These are phyloP conservation scores for Tiaroga cobitis DNA, from an alignment of 2,797 vertebrate species.

Conservation along the genomic window DNA sequence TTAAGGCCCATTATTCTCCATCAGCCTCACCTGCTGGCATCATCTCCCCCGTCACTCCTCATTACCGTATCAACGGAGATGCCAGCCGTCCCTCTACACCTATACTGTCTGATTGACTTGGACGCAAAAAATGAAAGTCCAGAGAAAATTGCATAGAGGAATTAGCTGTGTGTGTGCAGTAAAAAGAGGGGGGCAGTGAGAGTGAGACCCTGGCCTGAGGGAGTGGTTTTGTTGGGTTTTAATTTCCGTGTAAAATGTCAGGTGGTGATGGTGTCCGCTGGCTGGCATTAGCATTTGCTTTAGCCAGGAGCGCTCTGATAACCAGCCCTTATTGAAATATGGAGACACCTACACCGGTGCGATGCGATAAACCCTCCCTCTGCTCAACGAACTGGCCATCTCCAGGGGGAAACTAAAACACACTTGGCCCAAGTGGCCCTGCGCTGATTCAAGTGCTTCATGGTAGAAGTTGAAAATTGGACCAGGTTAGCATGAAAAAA, in stretches of 20 bases:
- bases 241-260: slow-evolving; percentile 91
- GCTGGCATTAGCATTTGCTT: slow-evolving; percentile 90
- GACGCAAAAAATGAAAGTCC: slow-evolving; percentile 82
- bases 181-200: slow-evolving; percentile 10
- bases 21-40: slow-evolving; percentile 59
- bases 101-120: slow-evolving; percentile 78
- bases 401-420: slow-evolving; percentile 63
- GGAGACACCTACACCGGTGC: slow-evolving; percentile 68
- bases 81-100: slow-evolving; percentile 20
- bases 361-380: slow-evolving; percentile 75
- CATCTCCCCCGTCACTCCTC: slow-evolving; percentile 42
- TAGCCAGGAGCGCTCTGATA: slow-evolving; percentile 70
- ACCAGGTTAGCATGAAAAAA: background rate
- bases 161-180: slow-evolving; percentile 48
- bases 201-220: slow-evolving; percentile 50
- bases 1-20: slow-evolving; percentile 67
- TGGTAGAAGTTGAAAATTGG: background rate
- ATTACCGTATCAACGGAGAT: slow-evolving; percentile 54
- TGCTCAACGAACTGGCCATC: slow-evolving; percentile 69
- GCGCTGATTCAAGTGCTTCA: slow-evolving; percentile 32
- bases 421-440: slow-evolving; percentile 62
- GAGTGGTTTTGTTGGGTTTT: slow-evolving; percentile 65
- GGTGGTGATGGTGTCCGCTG: slow-evolving; percentile 83
- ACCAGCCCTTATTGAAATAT: slow-evolving; percentile 67
- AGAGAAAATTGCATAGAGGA: slow-evolving; percentile 52